Percentiles rank a stretch among this genome's conserved stretches.
Conservation (phyloP, 2,797 vertebrate species). For the Brotogeris chrysoptera region DNA sequence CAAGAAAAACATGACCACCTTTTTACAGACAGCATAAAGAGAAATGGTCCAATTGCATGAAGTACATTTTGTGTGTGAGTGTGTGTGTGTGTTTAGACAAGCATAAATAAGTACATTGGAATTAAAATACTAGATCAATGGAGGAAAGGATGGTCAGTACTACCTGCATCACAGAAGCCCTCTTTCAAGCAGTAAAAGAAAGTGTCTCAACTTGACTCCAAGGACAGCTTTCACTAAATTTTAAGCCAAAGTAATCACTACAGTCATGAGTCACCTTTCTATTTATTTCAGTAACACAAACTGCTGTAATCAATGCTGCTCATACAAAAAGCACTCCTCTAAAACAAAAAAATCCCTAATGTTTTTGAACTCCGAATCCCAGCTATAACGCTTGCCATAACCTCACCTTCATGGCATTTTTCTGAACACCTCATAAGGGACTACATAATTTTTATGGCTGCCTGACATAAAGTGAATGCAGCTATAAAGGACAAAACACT, state of each 20-base stretch:
- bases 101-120: not conserved
- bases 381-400: not conserved
- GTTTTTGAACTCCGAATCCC: not conserved
- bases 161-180: not conserved
- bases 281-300: not conserved
- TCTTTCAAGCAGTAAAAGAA: not conserved
- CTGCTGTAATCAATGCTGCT: not conserved
- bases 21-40: not conserved
- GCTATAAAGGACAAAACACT: not conserved
- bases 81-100: not conserved
- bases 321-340: not conserved
- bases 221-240: not conserved
- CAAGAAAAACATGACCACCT: not conserved
- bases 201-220: not conserved
- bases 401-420: not conserved
- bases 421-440: not conserved
- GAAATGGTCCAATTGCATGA: not conserved
- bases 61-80: not conserved
- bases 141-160: not conserved
- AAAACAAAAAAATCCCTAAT: not conserved
- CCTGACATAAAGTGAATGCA: not conserved
- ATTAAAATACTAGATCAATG: not conserved
- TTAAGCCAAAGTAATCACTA: not conserved
- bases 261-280: not conserved
- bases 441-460: not conserved